phyloP scores from a whole-genome alignment of 2,797 vertebrate species.

The Darevskia nairensis region DNA sequence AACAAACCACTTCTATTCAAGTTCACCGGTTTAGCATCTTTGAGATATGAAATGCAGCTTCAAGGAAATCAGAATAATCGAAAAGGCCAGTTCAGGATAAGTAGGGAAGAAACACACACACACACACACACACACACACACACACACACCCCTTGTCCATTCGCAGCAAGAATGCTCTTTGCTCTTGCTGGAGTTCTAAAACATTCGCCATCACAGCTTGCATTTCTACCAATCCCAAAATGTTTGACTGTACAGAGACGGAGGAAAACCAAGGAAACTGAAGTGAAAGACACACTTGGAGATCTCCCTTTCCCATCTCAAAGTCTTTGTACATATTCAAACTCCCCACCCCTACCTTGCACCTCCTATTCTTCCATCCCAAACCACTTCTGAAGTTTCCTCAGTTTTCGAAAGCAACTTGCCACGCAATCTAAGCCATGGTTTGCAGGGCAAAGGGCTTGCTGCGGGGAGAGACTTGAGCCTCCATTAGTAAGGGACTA shows the following conservation, averaged over 20 bases:
- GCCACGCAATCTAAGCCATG: not conserved
- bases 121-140: too few relatives aligned
- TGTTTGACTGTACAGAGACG: not conserved
- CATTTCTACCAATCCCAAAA: not conserved
- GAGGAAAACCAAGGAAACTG: constrained; percentile 58
- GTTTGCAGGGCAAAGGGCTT: not conserved
- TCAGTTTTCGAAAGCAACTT: not conserved
- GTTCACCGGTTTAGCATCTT: constrained; percentile 36
- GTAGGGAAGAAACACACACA: not conserved
- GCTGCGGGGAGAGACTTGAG: not conserved
- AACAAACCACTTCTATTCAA: constrained; percentile 22
- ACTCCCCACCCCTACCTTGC: too few relatives aligned
- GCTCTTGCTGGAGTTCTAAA: not conserved
- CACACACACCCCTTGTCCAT: not conserved
- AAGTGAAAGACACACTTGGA: constrained; percentile 9
- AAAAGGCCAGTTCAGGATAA: constrained; percentile 24
- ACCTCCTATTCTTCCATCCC: not conserved
- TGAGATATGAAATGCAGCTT: constrained; percentile 20
- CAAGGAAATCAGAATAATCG: constrained; percentile 26
- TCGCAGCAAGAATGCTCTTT: not conserved
- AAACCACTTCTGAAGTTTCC: not conserved
- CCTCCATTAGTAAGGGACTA: not conserved
- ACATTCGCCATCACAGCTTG: not conserved
- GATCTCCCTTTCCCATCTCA: not conserved
- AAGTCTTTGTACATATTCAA: not conserved